Percentiles rank a stretch among this genome's conserved stretches.
Conservation (phyloP, 2,888 invertebrate species). For the Melikaiella ostensackeni region DNA sequence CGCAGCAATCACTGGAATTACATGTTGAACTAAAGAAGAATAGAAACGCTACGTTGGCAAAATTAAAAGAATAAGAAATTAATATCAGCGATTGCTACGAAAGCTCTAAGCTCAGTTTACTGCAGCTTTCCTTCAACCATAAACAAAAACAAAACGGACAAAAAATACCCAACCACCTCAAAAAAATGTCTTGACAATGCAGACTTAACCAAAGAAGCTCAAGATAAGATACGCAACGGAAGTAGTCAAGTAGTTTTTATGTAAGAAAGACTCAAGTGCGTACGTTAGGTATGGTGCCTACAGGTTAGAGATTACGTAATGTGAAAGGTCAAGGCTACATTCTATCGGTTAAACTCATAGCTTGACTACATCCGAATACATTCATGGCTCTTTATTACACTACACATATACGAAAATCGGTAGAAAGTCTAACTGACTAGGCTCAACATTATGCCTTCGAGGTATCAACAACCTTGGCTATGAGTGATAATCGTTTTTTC, state of each 20-base stretch:
- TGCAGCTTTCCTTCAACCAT: not conserved
- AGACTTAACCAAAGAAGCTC: not conserved
- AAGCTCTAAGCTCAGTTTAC: constrained; percentile 3
- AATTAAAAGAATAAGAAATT: not conserved
- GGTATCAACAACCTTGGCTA: constrained; percentile 19
- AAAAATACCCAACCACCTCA: not conserved
- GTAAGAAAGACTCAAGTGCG: constrained; percentile 6
- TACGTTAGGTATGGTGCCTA: constrained; percentile 41
- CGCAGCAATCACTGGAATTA: constrained; percentile 23
- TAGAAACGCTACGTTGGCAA: not conserved
- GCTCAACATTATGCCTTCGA: not conserved
- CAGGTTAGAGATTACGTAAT: constrained; percentile 54
- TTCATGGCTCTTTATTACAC: constrained; percentile 19
- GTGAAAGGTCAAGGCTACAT: constrained; percentile 54
- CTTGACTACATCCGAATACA: constrained; percentile 7
- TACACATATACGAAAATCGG: not conserved
- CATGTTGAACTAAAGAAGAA: not conserved
- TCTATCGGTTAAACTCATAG: constrained; percentile 5
- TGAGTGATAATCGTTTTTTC: constrained; percentile 6
- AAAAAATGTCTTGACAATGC: not conserved
- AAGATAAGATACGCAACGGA: not conserved
- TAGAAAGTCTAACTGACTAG: not conserved
- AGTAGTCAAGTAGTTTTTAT: not conserved
- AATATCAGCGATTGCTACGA: constrained; percentile 26
- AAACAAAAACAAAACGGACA: not conserved